Conservation (phyloP, 1,140 invertebrate species). For the Littorina saxatilis region DNA sequence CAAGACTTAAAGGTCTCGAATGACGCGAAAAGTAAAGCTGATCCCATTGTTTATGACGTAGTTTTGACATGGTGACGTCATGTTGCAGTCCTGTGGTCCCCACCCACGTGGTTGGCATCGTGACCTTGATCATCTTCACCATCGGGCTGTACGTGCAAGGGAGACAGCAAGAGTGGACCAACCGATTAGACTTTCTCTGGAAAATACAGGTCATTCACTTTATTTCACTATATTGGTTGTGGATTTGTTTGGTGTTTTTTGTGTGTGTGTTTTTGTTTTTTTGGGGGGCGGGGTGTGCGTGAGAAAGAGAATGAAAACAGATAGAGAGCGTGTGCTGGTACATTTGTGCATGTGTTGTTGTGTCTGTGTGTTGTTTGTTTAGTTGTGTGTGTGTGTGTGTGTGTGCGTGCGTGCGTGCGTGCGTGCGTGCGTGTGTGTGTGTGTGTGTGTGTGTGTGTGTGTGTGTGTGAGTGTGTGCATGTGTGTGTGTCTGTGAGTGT, state of each 20-base stretch:
- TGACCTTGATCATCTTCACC: slow-evolving; percentile 87
- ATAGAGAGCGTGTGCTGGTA: not conserved
- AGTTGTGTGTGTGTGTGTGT: not conserved
- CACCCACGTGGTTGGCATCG: slow-evolving; percentile 74
- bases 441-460: too few relatives aligned
- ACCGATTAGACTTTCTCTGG: slow-evolving; percentile 94
- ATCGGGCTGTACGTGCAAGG: slow-evolving; percentile 88
- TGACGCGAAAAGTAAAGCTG: too few relatives aligned
- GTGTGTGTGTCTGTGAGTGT: slow-evolving; percentile 1
- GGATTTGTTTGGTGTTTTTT: not conserved
- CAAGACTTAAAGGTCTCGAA: too few relatives aligned
- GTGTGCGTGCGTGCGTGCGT: not conserved
- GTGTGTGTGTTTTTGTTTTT: not conserved
- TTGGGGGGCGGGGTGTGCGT: too few relatives aligned
- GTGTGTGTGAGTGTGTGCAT: not conserved
- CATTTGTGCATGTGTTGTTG: not conserved
- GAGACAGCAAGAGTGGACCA: slow-evolving; percentile 81
- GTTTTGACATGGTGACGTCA: too few relatives aligned
- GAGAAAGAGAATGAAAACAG: not conserved
- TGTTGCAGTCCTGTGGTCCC: slow-evolving; percentile 72
- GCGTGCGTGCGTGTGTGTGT: not conserved
- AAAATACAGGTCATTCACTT: slow-evolving; percentile 84
- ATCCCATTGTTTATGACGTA: too few relatives aligned
- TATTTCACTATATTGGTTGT: not conserved
- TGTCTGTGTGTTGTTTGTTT: not conserved